phyloP scores from a whole-genome alignment of 2,113 vertebrate species.

The Hyla sarda region DNA sequence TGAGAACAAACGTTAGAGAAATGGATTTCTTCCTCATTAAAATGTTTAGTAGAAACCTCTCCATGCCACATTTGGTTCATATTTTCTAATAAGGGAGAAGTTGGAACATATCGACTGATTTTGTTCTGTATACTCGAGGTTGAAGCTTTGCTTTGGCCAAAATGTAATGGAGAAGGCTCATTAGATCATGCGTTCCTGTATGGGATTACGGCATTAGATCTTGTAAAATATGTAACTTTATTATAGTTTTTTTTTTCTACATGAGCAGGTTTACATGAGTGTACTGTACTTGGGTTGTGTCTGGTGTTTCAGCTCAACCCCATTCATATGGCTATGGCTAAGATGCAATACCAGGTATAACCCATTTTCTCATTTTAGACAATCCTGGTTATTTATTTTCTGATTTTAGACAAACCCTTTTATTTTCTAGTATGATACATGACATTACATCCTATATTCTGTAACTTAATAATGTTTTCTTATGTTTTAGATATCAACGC shows the following conservation, averaged over 20 bases:
- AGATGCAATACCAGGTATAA: neutral
- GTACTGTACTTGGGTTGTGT: neutral
- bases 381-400: too few relatives aligned
- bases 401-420: neutral
- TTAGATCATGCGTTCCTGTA: slow-evolving; percentile 10
- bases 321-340: neutral
- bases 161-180: neutral
- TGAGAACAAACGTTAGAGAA: neutral
- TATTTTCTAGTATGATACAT: neutral
- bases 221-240: neutral
- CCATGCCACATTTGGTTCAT: neutral
- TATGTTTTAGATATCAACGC: slow-evolving; percentile 74
- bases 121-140: neutral
- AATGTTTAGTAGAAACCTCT: neutral
- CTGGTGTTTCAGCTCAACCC: neutral
- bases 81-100: slow-evolving; percentile 1
- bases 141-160: neutral
- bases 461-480: slow-evolving; percentile 48
- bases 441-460: neutral
- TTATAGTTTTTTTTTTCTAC: neutral
- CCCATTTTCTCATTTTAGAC: too few relatives aligned
- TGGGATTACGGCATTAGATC: neutral
- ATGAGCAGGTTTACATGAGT: neutral
- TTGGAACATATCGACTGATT: neutral
- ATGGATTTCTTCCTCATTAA: neutral